Evolutionary conservation across 2,113 vertebrate species (phyloP), one percentile per base, ranked within the genome.

Genomic region (Pipra filicauda): DNA sequence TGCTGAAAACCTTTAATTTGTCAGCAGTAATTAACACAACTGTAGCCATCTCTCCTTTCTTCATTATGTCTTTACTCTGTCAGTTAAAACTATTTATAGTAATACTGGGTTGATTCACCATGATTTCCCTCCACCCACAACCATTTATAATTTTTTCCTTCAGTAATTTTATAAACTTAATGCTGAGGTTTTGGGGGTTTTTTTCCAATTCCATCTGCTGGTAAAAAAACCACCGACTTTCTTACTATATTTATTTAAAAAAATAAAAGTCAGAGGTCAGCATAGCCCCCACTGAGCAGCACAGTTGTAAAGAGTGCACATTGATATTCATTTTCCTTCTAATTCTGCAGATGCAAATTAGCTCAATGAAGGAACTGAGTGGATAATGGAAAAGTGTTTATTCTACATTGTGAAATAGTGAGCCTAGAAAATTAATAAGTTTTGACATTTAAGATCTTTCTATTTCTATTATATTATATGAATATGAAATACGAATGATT

Each of bases 101-200:
- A 31, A 89, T 82, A 91, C 46, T 92, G 86, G 44, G 39, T 93
- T 97, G 96, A 97, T 93, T 95, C 82, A 93, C 87, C 76, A 57
- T 95, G 85, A 98, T 97, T 97, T 97, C 91, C 83, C 96, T 88
- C 97, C 91, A 97, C 96, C 89, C 95, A 97, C 97, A 95, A 91
- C 55, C 64, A 91, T 91, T 94, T 88, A 88, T 69, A 91, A 75
- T 92, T 95, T 91, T 91, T 95, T 92, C 52, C 87, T 86, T 58
- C 39, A n/a, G 18, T 49, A 66, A 43, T 79, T 87, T 83, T 89
- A 88, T 88, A 83, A 91, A 94, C 54, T 43, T 93, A 85, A 85
- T 28, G 17, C 13, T 75, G 6, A 41, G 31, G 13, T 20, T 49
- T 3, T 30, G 26, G 11, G 11, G 5, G n/a, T 24, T 87, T 92